Base-by-base conservation (phyloP, 2,797 vertebrate genomes). In the Gastrophryne carolinensis region DNA sequence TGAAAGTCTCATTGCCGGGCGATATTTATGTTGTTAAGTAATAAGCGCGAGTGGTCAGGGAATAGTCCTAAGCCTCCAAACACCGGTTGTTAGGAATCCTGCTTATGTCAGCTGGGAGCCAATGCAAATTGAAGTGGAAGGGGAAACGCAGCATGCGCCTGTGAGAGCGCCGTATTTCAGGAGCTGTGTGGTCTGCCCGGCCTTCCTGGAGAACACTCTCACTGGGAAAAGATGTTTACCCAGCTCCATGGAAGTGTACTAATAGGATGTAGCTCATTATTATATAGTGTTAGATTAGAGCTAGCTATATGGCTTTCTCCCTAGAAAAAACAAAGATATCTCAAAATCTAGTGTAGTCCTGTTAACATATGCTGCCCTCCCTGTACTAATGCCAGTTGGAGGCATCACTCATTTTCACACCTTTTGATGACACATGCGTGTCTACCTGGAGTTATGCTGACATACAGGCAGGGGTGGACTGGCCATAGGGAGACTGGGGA, bases 11-110 rank as follows among this genome's bases (percentile, higher is more conserved):
- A 64, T 65, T 65, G 67, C 60, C 52, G 60, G 68, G 53, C 62
- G 60, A 66, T 78, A 72, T 78, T 78, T 72, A 78, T 72, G 68
- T 44, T 71, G 52, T 77, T 66, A 72, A 72, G 61, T 66, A 78
- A 78, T 78, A 41, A 44, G 60, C 66, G 15, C 52, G 75, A 78
- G 68, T 53, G 75, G 75, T 72, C 68, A 72, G 75, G 68, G 75
- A 78, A 78, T 72, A 66, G 68, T 19, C 52, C 60, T 60, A 52
- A 78, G 32, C 53, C 61, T 61, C 53, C 58, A 72, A 64, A 57
- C 60, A 58, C 17, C 44, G 11, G 26, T 65, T 64, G 75, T 58
- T 64, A 60, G 52, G 75, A 53, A 78, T 24, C 63, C 61, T 72
- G 52, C 41, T 65, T 64, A 58, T 72, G 75, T 78, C 67, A 78